Percentiles rank a stretch among this genome's conserved stretches.
Evolutionary conservation across 2,888 invertebrate genomes (phyloP).

Genomic region (Rhamnusium bicolor): DNA sequence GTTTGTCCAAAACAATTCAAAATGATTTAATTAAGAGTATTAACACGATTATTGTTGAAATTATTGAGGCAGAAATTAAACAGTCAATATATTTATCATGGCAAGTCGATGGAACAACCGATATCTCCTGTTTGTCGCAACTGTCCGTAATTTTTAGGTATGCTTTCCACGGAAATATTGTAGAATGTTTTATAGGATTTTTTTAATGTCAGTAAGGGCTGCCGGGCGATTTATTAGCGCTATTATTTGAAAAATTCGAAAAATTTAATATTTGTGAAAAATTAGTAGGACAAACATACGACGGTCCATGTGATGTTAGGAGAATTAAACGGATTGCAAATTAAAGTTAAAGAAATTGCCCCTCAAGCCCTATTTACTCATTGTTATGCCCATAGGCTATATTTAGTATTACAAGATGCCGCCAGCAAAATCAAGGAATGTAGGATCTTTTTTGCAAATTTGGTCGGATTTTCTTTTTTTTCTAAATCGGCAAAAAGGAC

Average conservation of each 20-base stretch:
- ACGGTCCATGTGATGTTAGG: constrained; percentile 58
- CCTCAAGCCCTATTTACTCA: constrained; percentile 54
- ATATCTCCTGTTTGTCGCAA: constrained; percentile 51
- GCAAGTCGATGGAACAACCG: constrained; percentile 46
- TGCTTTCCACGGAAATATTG: constrained; percentile 48
- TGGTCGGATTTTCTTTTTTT: constrained; percentile 49
- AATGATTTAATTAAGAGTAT: constrained; percentile 43
- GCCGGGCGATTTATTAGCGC: constrained; percentile 43
- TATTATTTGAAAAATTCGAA: constrained; percentile 49
- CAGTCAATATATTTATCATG: constrained; percentile 32
- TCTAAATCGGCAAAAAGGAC: constrained; percentile 51
- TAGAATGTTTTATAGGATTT: constrained; percentile 61
- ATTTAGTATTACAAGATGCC: constrained; percentile 50
- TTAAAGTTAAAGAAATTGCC: constrained; percentile 49
- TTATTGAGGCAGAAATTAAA: constrained; percentile 25
- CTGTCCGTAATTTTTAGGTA: constrained; percentile 59
- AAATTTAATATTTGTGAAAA: constrained; percentile 55
- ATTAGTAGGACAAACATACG: constrained; percentile 61
- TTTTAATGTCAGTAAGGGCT: constrained; percentile 56
- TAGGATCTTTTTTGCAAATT: constrained; percentile 47
- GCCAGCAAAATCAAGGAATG: constrained; percentile 34
- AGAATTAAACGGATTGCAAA: constrained; percentile 58
- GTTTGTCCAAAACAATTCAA: constrained; percentile 40
- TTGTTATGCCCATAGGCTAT: constrained; percentile 55
- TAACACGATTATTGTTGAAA: not conserved